phyloP scores from a whole-genome alignment of 2,888 invertebrate species.

The Diarsia mendica region DNA sequence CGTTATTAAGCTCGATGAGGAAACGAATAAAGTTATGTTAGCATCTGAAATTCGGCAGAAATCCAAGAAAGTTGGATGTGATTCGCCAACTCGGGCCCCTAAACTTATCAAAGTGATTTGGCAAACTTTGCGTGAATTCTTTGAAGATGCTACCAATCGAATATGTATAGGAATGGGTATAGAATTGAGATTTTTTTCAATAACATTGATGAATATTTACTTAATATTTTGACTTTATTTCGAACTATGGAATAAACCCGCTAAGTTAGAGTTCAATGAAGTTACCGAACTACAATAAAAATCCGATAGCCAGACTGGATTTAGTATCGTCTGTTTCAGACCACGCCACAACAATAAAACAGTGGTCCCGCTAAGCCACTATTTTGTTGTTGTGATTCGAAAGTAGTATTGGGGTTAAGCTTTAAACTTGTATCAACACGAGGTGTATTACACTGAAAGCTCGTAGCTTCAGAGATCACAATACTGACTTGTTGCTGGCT shows the following conservation, averaged over 20 bases:
- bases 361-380: slow-evolving; percentile 20
- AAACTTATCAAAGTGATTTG: slow-evolving; percentile 87
- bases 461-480: slow-evolving; percentile 48
- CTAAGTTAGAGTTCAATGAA: slow-evolving; percentile 9
- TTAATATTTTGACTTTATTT: slow-evolving; percentile 3
- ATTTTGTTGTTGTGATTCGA: slow-evolving; percentile 42
- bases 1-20: slow-evolving; percentile 75
- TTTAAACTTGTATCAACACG: slow-evolving; percentile 51
- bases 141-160: slow-evolving; percentile 75
- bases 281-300: slow-evolving; percentile 21
- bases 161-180: slow-evolving; percentile 66
- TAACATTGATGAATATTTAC: slow-evolving; percentile 10
- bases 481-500: slow-evolving; percentile 61
- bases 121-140: slow-evolving; percentile 83
- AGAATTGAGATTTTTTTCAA: slow-evolving; percentile 61
- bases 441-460: slow-evolving; percentile 37
- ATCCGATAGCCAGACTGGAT: slow-evolving; percentile 9
- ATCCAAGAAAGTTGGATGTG: slow-evolving; percentile 85
- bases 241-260: neutral
- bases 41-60: slow-evolving; percentile 81
- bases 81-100: slow-evolving; percentile 78
- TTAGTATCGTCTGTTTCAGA: slow-evolving; percentile 22
- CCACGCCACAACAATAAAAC: slow-evolving; percentile 30
- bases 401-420: slow-evolving; percentile 48
- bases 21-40: slow-evolving; percentile 80